A percentile compares a stretch with the other conserved stretches of the same genome.
Conservation (phyloP, 2,113 vertebrate genomes). For the Hippoglossus stenolepis region DNA sequence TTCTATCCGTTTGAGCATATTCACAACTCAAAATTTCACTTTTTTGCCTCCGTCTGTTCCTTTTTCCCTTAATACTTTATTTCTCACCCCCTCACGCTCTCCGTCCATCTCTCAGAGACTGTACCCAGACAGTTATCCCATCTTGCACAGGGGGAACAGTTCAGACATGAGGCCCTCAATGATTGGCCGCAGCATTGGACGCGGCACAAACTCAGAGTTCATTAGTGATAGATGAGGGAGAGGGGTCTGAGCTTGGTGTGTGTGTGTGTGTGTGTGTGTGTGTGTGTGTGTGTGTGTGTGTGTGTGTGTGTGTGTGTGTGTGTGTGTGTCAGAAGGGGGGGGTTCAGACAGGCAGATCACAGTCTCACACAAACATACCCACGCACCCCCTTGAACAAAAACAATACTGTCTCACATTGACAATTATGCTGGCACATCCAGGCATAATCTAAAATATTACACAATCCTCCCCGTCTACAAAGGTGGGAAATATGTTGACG, state of each 20-base stretch:
- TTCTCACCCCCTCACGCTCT: not conserved
- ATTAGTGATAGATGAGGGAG: conserved; percentile 65
- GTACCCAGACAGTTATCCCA: not conserved
- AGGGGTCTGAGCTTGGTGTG: conserved; percentile 35
- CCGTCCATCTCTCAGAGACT: conserved; percentile 46
- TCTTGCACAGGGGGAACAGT: conserved; percentile 65
- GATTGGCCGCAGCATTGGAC: conserved; percentile 65
- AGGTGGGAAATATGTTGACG: conserved; percentile 34
- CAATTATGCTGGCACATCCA: conserved; percentile 49
- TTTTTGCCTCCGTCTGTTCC: not conserved
- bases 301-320: not conserved
- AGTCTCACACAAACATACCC: conserved; percentile 70
- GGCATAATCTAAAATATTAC: conserved; percentile 45
- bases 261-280: conserved; percentile 12
- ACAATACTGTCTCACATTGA: conserved; percentile 70
- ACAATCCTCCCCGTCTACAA: conserved; percentile 38
- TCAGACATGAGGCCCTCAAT: conserved; percentile 52
- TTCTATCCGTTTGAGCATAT: not conserved
- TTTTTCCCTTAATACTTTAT: not conserved
- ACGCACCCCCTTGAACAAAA: conserved; percentile 70
- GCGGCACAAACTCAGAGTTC: conserved; percentile 60
- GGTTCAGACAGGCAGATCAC: conserved; percentile 63
- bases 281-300: not conserved
- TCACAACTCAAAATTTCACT: not conserved
- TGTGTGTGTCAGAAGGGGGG: not conserved